phyloP scores from a whole-genome alignment of 2,797 vertebrate genomes.

The Diplodus sargus region DNA sequence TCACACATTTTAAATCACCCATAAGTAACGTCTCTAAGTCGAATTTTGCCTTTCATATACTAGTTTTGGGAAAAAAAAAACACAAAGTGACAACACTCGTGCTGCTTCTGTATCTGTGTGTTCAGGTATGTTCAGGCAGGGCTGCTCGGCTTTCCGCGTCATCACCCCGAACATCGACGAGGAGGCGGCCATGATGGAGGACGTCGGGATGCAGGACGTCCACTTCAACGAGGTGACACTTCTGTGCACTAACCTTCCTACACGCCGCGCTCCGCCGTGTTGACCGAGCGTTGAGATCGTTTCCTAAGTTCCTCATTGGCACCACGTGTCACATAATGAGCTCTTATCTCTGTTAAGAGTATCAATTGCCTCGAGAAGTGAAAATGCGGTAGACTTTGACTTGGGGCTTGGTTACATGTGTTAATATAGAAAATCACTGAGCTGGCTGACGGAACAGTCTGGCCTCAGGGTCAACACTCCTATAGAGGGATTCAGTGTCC shows the following conservation, averaged over 20 bases:
- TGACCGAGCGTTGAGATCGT: constrained; percentile 4
- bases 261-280: background rate
- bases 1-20: no score
- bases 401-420: constrained; percentile 12
- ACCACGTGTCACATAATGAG: constrained; percentile 10
- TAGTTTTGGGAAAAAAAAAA: no score
- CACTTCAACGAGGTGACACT: constrained; percentile 94
- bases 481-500: background rate
- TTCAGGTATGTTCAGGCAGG: constrained; percentile 95
- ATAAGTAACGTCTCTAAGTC: no score
- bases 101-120: background rate
- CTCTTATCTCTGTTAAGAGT: constrained; percentile 66
- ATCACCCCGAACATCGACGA: constrained; percentile 99
- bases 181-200: constrained; percentile 99
- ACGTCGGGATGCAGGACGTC: constrained; percentile 98
- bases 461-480: background rate
- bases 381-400: constrained; percentile 50
- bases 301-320: background rate
- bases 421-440: constrained; percentile 2
- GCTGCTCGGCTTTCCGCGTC: constrained; percentile 94
- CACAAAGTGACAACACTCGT: background rate
- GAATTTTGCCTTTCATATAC: no score
- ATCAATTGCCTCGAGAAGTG: constrained; percentile 36
- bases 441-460: background rate
- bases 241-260: background rate